Evolutionary conservation across 2,888 invertebrate genomes (phyloP), one percentile per base, ranked within the genome.

Genomic region (Physocephala rufipes): DNA sequence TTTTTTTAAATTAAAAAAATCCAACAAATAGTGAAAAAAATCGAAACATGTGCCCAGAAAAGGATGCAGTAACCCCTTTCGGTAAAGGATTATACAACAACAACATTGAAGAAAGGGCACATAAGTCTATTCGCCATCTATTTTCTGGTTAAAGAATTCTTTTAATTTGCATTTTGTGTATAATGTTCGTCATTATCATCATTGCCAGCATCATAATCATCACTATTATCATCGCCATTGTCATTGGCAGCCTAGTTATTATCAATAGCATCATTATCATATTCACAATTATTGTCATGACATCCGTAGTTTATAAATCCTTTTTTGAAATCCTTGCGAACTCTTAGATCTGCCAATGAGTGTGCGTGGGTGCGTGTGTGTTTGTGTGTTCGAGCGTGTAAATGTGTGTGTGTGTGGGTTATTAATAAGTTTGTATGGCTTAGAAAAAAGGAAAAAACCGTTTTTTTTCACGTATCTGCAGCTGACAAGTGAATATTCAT

Each of bases 401-500:
- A n/a, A n/a, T n/a, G n/a, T n/a, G n/a, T n/a, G n/a, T n/a, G n/a
- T n/a, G n/a, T n/a, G n/a, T n/a, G n/a, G n/a, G n/a, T n/a, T n/a
- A 36, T 36, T 9, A 36, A 9, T 36, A 36, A 9, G 36, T 36
- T 36, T 36, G 36, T 36, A 36, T 36, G 4, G 4, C 9, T 4
- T 36, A 36, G 9, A 9, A 36, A 9, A 36, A 9, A 9, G 9
- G 9, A 7, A 9, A 9, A 36, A 36, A 36, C 9, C 36, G 36
- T 36, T 75, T 66, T 66, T 73, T 71, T 61, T 63, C 16, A 53
- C 67, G 65, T 69, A 73, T 74, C 74, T 81, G 81, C 80, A 78
- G 79, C 83, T 83, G 83, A 84, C 84, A 85, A 85, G 84, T 84
- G 85, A 85, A 85, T 84, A 82, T 83, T 81, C 84, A 83, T 81